Base-by-base conservation (phyloP, 2,113 vertebrate species). In the Onychostoma macrolepis region DNA sequence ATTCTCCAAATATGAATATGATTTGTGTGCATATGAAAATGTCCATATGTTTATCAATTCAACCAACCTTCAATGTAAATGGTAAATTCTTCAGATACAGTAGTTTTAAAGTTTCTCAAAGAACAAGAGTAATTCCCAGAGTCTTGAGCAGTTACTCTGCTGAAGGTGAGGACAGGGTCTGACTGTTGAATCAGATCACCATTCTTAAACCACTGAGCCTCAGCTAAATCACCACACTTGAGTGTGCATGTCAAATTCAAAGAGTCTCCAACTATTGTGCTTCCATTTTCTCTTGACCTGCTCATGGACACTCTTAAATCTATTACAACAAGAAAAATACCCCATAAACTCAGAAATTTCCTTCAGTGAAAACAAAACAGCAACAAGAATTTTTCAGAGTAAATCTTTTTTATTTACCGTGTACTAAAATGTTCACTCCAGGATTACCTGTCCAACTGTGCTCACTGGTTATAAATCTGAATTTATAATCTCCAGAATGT, bases 161-260 rank as follows among this genome's bases (percentile, higher is more conserved):
- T 78, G 12, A 89, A 78, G 0, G 38, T 63, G 61, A 87, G 86
- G 28, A 74, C 26, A 28, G 86, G 10, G 21, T 48, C n/a, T 67
- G 79, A 61, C 8, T 83, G 36, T 15, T 17, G 6, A 15, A 88
- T 41, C 0, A 0, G 17, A 63, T 80, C 9, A 38, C n/a, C 13
- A 41, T 89, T 65, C 77, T 87, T 89, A 79, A 83, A 90, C 89
- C 89, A 90, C 30, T 24, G 63, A 82, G 88, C 45, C 36, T 91
- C 58, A 75, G 85, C 50, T 69, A 84, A 80, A 76, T 24, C 12
- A 41, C 45, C 43, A 67, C 90, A 91, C 28, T 43, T 10, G 41
- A 86, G 61, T 28, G 24, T 53, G 30, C 90, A 90, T 3, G 81
- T 87, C 71, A 89, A 56, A 45, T 41, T 88, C 21, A 89, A 38